These are phyloP conservation scores for Cabera pusaria DNA, from an alignment of 2,888 invertebrate species.

Conservation along the genomic window DNA sequence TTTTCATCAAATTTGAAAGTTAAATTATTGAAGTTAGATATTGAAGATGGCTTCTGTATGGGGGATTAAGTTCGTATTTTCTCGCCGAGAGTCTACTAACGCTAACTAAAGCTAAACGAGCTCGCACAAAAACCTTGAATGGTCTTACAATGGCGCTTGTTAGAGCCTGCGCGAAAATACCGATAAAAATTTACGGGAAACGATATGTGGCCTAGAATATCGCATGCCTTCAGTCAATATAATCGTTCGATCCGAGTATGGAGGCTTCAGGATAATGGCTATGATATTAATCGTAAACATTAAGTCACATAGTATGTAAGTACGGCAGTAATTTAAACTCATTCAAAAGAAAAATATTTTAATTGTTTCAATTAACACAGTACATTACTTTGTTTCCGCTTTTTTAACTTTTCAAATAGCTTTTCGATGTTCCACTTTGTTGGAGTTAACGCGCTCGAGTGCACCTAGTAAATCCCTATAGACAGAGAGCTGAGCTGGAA, in stretches of 20 bases:
- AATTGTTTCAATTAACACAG: conserved; percentile 29
- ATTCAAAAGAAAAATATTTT: too few relatives aligned
- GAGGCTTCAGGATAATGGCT: too few relatives aligned
- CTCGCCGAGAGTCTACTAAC: conserved; percentile 25
- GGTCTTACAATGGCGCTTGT: conserved; percentile 46
- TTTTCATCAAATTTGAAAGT: not conserved
- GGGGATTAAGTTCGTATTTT: conserved; percentile 6
- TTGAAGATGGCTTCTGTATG: too few relatives aligned
- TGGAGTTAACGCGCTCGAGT: conserved; percentile 41
- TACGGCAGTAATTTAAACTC: too few relatives aligned
- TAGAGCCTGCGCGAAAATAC: conserved; percentile 36
- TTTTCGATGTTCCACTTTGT: conserved; percentile 59
- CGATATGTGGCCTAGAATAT: conserved; percentile 41
- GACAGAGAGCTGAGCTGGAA: conserved; percentile 40
- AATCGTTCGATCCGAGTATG: conserved; percentile 46
- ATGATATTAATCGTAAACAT: too few relatives aligned
- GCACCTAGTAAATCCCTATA: conserved; percentile 47
- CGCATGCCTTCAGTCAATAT: conserved; percentile 36
- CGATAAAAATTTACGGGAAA: conserved; percentile 49
- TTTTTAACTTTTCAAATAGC: conserved; percentile 60
- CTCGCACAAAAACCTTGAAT: conserved; percentile 49
- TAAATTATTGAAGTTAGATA: too few relatives aligned
- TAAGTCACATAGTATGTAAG: too few relatives aligned
- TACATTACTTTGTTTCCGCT: conserved; percentile 41
- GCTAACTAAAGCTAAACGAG: conserved; percentile 27